Base-by-base conservation (phyloP, 1,140 invertebrate genomes). In the Tetramorium parvispinum region DNA sequence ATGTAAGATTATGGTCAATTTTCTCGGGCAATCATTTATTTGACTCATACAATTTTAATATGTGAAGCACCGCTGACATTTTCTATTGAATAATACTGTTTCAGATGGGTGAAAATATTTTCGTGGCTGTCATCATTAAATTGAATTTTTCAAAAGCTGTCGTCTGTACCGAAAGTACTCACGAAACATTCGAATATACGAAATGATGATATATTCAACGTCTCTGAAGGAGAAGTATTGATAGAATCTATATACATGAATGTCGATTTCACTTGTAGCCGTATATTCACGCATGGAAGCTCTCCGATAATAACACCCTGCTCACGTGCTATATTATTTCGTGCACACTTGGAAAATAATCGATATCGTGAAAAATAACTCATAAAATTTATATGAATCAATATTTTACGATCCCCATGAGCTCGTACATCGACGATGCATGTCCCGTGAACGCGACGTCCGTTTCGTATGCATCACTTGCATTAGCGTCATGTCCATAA, bases 331-430 rank as follows among this genome's bases (percentile, higher is more conserved):
- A 24, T 55, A 21, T 61, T 57, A 49, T 57, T 43, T 59, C 18
- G n/a, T 13, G 11, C 40, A 16, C n/a, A 59, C 40, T 73, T 59
- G 68, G 24, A 59, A 59, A 75, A 73, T 73, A 59, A 59, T 4
- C 55, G 66, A 82, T 82, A 49, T 18, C 3, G 13, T 32, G 53
- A 73, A 59, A 73, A 83, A 83, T 73, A 75, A 83, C 40, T 61
- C 79, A 24, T 83, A 83, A 75, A 83, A 83, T 13, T 73, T 13
- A 40, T 21, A 83, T 59, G 43, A 73, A 73, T 43, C 40, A 61
- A 49, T 55, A 70, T 43, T 83, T 61, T 46, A 49, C 53, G 43
- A 75, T 59, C 21, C 27, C 8, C 68, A 18, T n/a, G 68, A 73
- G 68, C 59, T 21, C 18, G 40, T 24, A 37, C 21, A 78, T 32